phyloP scores from a whole-genome alignment of 2,113 vertebrate species.

The Lepisosteus osseus region DNA sequence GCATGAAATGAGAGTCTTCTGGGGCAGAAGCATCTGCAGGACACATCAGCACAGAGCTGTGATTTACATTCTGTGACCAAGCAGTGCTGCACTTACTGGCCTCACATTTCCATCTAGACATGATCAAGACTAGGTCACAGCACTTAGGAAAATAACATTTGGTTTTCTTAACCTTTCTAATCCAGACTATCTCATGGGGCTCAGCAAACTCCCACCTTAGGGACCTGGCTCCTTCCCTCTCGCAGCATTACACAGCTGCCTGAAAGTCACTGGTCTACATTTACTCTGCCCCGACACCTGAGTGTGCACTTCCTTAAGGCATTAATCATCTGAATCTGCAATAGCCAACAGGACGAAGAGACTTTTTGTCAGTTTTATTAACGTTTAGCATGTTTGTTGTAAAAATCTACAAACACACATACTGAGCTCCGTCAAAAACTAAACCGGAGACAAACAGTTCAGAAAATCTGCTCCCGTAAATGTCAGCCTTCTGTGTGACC shows the following conservation, averaged over 20 bases:
- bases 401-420: too few relatives aligned
- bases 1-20: slow-evolving; percentile 27
- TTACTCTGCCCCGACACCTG: slow-evolving; percentile 18
- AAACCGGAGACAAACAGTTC: too few relatives aligned
- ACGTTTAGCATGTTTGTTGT: too few relatives aligned
- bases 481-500: too few relatives aligned
- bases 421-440: too few relatives aligned
- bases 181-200: slow-evolving; percentile 58
- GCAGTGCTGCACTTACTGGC: slow-evolving; percentile 50
- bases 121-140: slow-evolving; percentile 50
- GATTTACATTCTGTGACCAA: slow-evolving; percentile 56
- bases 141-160: slow-evolving; percentile 70
- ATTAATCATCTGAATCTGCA: slow-evolving; percentile 33
- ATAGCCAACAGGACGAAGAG: slow-evolving; percentile 13
- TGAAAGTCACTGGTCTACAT: slow-evolving; percentile 14
- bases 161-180: slow-evolving; percentile 61
- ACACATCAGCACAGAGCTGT: slow-evolving; percentile 63
- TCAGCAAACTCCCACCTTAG: slow-evolving; percentile 32
- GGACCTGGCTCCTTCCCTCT: slow-evolving; percentile 21
- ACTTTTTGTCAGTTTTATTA: slow-evolving; percentile 4
- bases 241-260: slow-evolving; percentile 4
- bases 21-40: slow-evolving; percentile 47
- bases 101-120: slow-evolving; percentile 55
- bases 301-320: slow-evolving; percentile 42
- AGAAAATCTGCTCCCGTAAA: too few relatives aligned